Evolutionary conservation across 2,113 vertebrate genomes (phyloP).

Genomic region (Romanogobio albipinnatus): DNA sequence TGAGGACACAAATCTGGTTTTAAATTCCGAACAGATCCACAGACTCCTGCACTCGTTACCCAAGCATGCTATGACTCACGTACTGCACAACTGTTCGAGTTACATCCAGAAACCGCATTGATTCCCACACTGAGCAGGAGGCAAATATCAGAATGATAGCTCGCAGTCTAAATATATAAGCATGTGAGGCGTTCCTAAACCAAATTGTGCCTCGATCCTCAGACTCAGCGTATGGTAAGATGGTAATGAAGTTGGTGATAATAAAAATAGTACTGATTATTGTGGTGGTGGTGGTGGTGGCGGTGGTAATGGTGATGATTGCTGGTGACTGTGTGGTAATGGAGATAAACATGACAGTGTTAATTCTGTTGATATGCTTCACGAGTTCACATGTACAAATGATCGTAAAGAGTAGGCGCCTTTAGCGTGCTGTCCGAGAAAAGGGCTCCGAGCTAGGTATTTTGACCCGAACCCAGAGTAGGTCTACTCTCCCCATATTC

Average conservation of each 20-base stretch:
- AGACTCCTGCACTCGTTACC: slow-evolving; percentile 52
- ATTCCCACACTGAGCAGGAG: not conserved
- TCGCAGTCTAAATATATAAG: slow-evolving; percentile 27
- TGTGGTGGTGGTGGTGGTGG: not conserved
- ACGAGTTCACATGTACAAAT: too few relatives aligned
- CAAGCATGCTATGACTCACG: slow-evolving; percentile 53
- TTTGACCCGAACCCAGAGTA: too few relatives aligned
- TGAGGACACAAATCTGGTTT: slow-evolving; percentile 58
- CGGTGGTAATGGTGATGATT: not conserved
- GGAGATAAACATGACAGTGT: too few relatives aligned
- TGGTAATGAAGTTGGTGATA: not conserved
- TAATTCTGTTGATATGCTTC: not conserved
- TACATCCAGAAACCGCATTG: slow-evolving; percentile 39
- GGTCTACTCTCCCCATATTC: too few relatives aligned
- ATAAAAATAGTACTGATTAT: not conserved
- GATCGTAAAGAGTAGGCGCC: too few relatives aligned
- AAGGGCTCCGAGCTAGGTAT: too few relatives aligned
- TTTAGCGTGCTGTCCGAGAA: too few relatives aligned
- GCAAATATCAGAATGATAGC: not conserved
- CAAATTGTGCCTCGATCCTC: not conserved
- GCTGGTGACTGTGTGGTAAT: not conserved
- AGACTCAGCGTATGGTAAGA: not conserved
- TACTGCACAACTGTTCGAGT: slow-evolving; percentile 49
- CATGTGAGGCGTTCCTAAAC: not conserved
- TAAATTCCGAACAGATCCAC: slow-evolving; percentile 60